Percentiles rank a stretch among this genome's conserved stretches.
Evolutionary conservation across 2,888 invertebrate species (phyloP).

Genomic region (Chloroclysta siterata): DNA sequence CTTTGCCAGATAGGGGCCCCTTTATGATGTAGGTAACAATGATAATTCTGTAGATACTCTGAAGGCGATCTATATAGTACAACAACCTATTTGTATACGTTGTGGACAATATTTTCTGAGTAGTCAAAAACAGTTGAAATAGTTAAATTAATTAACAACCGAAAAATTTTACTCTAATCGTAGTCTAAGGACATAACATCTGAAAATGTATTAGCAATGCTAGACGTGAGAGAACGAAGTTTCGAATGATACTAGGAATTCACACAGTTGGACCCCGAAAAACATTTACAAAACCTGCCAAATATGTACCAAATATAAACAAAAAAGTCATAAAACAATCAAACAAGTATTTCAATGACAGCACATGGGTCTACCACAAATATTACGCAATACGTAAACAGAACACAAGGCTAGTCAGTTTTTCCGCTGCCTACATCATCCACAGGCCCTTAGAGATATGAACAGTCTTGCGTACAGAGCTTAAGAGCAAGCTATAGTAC

Average conservation of each 20-base stretch:
- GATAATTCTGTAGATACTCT: constrained; percentile 28
- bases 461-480: constrained; percentile 2
- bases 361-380: constrained; percentile 30
- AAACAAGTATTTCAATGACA: constrained; percentile 38
- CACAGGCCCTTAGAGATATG: constrained; percentile 22
- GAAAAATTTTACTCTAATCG: too few relatives aligned
- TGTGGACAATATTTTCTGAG: background rate
- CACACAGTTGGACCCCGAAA: background rate
- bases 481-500: constrained; percentile 11
- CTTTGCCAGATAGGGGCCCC: constrained; percentile 51
- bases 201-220: too few relatives aligned
- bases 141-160: too few relatives aligned
- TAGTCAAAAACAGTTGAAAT: background rate
- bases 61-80: constrained; percentile 4
- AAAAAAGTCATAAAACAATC: constrained; percentile 25
- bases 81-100: background rate
- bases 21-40: constrained; percentile 48
- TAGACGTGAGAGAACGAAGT: background rate
- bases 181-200: too few relatives aligned
- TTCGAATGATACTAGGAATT: background rate
- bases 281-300: background rate
- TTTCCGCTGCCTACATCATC: constrained; percentile 30
- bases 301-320: constrained; percentile 15
- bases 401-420: constrained; percentile 27
- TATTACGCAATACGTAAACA: constrained; percentile 36